Percentiles rank a stretch among this genome's conserved stretches.
Evolutionary conservation across 2,113 vertebrate species (phyloP).

Genomic region (Edolisoma coerulescens): DNA sequence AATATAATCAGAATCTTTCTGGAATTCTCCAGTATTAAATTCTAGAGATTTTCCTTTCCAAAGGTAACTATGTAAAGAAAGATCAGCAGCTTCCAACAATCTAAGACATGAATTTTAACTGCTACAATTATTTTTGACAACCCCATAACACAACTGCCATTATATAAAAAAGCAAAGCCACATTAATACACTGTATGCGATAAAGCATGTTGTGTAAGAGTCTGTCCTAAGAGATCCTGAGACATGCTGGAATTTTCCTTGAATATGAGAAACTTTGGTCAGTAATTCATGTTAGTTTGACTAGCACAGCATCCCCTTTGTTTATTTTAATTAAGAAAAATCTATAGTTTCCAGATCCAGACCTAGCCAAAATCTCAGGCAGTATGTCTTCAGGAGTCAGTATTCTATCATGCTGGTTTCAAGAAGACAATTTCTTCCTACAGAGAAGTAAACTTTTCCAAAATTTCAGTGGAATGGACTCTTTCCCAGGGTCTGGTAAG

Average conservation of each 20-base stretch:
- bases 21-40: not conserved
- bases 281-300: not conserved
- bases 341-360: not conserved
- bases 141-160: not conserved
- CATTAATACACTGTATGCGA: not conserved
- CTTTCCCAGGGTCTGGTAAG: not conserved
- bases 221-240: not conserved
- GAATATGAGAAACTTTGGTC: not conserved
- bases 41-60: not conserved
- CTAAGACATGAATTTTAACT: not conserved
- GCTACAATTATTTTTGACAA: not conserved
- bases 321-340: conserved; percentile 13
- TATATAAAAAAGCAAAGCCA: not conserved
- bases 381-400: not conserved
- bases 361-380: not conserved
- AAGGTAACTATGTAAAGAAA: not conserved
- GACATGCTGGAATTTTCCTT: not conserved
- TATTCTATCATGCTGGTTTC: not conserved
- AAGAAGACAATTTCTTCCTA: not conserved
- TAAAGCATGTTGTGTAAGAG: not conserved
- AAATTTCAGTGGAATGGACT: not conserved
- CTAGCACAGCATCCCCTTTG: not conserved
- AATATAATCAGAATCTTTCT: not conserved
- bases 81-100: not conserved
- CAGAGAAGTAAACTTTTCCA: not conserved